Conservation (phyloP, 2,797 vertebrate genomes). For the Pempheris klunzingeri region DNA sequence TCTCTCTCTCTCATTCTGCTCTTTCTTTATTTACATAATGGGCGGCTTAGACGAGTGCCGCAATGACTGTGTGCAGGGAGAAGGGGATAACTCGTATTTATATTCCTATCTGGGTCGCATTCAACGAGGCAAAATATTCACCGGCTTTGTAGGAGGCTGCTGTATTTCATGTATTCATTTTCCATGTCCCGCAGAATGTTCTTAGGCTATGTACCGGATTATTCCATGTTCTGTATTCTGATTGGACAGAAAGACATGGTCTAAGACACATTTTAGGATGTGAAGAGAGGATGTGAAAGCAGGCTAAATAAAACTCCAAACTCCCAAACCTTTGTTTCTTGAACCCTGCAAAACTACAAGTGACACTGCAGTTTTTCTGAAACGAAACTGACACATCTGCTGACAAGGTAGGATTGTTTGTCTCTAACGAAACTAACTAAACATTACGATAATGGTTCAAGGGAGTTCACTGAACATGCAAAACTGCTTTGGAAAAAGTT, state of each 20-base stretch:
- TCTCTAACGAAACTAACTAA: background rate
- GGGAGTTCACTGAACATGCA: background rate
- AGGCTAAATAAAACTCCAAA: conserved; percentile 34
- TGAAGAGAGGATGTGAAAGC: conserved; percentile 6
- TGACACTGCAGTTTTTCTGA: background rate
- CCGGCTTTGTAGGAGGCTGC: conserved; percentile 58
- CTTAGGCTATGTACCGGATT: conserved; percentile 48
- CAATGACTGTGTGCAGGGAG: conserved; percentile 45
- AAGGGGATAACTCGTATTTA: conserved; percentile 56
- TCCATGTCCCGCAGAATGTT: conserved; percentile 52
- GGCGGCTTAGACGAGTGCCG: conserved; percentile 56
- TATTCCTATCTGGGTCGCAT: conserved; percentile 65
- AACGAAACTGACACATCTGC: background rate
- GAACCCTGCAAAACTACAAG: background rate
- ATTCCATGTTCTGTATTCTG: conserved; percentile 34
- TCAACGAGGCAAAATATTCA: conserved; percentile 50
- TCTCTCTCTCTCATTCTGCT: conserved; percentile 26
- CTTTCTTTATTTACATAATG: conserved; percentile 67
- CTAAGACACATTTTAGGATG: conserved; percentile 26
- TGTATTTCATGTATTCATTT: conserved; percentile 60
- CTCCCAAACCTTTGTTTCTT: conserved; percentile 4
- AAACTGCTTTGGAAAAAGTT: background rate
- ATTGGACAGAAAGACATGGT: conserved; percentile 33
- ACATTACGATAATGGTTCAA: background rate
- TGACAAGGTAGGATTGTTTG: background rate